These are phyloP conservation scores for Antrozous pallidus DNA, from an alignment of 2,797 vertebrate genomes.

Conservation along the genomic window DNA sequence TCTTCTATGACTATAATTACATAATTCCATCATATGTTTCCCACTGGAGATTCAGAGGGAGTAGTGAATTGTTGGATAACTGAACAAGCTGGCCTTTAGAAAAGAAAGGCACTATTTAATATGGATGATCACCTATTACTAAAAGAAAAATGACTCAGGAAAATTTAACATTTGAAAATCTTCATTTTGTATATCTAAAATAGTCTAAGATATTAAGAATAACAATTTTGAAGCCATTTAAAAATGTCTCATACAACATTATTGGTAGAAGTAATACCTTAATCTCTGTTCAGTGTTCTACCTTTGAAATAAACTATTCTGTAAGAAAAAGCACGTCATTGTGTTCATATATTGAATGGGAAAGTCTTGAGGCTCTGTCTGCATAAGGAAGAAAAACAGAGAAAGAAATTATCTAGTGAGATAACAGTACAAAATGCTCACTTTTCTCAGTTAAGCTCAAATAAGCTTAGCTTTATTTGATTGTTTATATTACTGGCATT, in stretches of 20 bases:
- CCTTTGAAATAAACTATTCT: background rate
- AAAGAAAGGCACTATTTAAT: background rate
- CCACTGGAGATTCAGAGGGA: background rate
- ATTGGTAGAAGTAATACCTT: background rate
- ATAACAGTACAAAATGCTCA: background rate
- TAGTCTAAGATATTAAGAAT: background rate
- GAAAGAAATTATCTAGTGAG: background rate
- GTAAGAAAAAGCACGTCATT: background rate
- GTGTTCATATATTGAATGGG: background rate
- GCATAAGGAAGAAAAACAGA: background rate
- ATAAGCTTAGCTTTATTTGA: background rate
- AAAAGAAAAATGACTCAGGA: background rate
- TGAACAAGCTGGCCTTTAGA: background rate
- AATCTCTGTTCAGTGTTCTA: background rate
- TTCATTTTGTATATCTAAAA: background rate
- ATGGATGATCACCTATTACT: background rate
- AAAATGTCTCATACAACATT: background rate
- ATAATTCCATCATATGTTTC: conserved; percentile 19
- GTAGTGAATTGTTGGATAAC: background rate
- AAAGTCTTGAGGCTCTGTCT: background rate
- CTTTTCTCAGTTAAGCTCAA: background rate
- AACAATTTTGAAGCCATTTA: background rate
- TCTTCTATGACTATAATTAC: conserved; percentile 9
- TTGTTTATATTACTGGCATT: background rate
- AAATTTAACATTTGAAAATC: background rate